Percentiles rank a stretch among this genome's conserved stretches.
Evolutionary conservation across 2,888 invertebrate genomes (phyloP).

Genomic region (Metopia argyrocephala): DNA sequence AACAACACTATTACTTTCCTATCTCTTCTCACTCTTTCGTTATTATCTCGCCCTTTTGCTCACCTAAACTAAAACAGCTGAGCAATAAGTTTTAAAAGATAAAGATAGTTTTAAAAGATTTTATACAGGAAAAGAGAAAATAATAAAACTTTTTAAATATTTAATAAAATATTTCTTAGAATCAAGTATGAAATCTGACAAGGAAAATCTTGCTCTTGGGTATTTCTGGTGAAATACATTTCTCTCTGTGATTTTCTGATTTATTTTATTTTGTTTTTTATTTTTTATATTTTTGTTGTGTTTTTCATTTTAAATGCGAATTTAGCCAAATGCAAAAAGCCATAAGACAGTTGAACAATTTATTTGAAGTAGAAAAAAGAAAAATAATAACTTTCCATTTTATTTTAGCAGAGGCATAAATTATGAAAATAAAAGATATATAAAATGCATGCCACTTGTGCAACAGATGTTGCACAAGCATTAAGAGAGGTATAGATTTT

Average conservation of each 20-base stretch:
- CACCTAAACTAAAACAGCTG: too few relatives aligned
- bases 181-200: background rate
- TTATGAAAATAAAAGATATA: background rate
- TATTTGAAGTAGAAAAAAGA: background rate
- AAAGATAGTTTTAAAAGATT: slow-evolving; percentile 17
- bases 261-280: too few relatives aligned
- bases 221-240: background rate
- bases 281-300: too few relatives aligned
- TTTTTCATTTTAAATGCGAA: too few relatives aligned
- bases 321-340: slow-evolving; percentile 1
- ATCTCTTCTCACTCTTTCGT: background rate
- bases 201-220: background rate
- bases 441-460: background rate
- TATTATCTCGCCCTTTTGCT: background rate
- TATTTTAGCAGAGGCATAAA: background rate
- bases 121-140: background rate
- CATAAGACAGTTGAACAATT: slow-evolving; percentile 29
- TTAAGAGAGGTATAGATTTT: too few relatives aligned
- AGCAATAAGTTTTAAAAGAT: background rate
- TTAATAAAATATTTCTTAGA: background rate
- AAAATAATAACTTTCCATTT: slow-evolving; percentile 6
- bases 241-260: too few relatives aligned
- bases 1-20: too few relatives aligned
- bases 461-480: slow-evolving; percentile 8
- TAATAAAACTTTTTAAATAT: slow-evolving; percentile 8